Percentiles rank a stretch among this genome's conserved stretches.
Conservation (phyloP, 1,140 invertebrate genomes). For the Habropoda laboriosa region DNA sequence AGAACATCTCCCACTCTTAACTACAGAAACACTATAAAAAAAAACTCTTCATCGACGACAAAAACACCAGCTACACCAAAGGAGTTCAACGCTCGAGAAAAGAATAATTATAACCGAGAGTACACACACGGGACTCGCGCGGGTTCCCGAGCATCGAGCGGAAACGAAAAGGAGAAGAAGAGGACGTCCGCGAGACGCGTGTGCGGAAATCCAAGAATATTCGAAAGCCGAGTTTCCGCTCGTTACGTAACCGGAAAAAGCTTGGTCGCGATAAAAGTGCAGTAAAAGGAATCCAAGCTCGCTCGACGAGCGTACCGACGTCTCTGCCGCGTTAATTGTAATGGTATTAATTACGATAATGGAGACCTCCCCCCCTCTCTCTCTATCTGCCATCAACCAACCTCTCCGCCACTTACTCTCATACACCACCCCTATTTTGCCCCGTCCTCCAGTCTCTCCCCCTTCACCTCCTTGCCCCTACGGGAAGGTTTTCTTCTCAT, state of each 20-base stretch:
- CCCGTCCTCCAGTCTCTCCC: neutral
- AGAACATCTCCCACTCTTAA: too few species aligned
- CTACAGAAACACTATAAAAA: too few species aligned
- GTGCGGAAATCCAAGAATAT: constrained; percentile 58
- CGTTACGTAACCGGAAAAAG: constrained; percentile 61
- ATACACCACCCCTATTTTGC: constrained; percentile 21
- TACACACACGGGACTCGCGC: neutral
- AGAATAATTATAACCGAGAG: constrained; percentile 1
- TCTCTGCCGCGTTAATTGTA: constrained; percentile 74
- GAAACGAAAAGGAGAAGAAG: neutral
- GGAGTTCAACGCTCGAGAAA: neutral
- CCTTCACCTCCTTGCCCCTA: constrained; percentile 12
- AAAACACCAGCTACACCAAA: neutral
- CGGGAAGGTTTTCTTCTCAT: constrained; percentile 50
- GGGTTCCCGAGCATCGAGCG: neutral
- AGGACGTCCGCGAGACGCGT: neutral
- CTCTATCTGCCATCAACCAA: too few species aligned
- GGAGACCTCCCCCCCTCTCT: constrained; percentile 66
- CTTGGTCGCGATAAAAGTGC: constrained; percentile 67
- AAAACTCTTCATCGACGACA: neutral
- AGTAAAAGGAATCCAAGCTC: constrained; percentile 67
- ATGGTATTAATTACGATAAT: constrained; percentile 80
- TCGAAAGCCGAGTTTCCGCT: constrained; percentile 47
- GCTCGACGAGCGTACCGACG: constrained; percentile 61
- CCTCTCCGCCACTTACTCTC: constrained; percentile 34